Evolutionary conservation across 64 coral and sea anemone genomes (phyloP).

Genomic region (Porites lutea): DNA sequence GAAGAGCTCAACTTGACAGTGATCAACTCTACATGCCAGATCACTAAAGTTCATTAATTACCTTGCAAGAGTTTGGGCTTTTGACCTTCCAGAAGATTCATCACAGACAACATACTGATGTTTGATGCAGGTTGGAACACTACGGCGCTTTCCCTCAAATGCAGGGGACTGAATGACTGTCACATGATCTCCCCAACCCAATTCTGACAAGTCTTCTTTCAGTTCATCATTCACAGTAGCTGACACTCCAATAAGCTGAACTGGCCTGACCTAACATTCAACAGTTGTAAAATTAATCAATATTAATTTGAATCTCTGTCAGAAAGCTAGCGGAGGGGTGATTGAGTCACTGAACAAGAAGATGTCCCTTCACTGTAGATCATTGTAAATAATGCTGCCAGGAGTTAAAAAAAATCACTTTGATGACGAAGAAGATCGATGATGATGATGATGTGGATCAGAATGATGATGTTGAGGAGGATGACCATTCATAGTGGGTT

Average conservation of each 20-base stretch:
- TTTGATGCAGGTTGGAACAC: conserved; percentile 68
- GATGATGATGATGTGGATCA: too few relatives aligned
- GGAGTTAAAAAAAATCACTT: too few relatives aligned
- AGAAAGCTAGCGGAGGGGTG: background rate
- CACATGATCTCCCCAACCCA: conserved; percentile 97
- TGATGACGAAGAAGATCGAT: too few relatives aligned
- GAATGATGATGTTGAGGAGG: too few relatives aligned
- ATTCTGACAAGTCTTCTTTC: conserved; percentile 70
- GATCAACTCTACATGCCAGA: too few relatives aligned
- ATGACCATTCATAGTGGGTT: too few relatives aligned
- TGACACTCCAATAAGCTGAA: conserved; percentile 90
- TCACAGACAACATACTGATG: conserved; percentile 80
- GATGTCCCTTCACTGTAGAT: too few relatives aligned
- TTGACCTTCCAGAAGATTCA: conserved; percentile 48
- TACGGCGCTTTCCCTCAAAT: conserved; percentile 70
- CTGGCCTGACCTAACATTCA: conserved; percentile 58
- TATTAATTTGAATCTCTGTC: background rate
- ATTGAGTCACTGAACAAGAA: too few relatives aligned
- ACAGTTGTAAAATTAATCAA: background rate
- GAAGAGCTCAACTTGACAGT: too few relatives aligned
- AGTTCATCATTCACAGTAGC: conserved; percentile 77
- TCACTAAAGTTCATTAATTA: background rate
- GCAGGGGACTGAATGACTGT: conserved; percentile 74
- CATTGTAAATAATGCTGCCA: too few relatives aligned
- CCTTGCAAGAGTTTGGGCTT: conserved; percentile 84